Base-by-base conservation (phyloP, 2,888 invertebrate genomes). In the Hypomecis atomaria region DNA sequence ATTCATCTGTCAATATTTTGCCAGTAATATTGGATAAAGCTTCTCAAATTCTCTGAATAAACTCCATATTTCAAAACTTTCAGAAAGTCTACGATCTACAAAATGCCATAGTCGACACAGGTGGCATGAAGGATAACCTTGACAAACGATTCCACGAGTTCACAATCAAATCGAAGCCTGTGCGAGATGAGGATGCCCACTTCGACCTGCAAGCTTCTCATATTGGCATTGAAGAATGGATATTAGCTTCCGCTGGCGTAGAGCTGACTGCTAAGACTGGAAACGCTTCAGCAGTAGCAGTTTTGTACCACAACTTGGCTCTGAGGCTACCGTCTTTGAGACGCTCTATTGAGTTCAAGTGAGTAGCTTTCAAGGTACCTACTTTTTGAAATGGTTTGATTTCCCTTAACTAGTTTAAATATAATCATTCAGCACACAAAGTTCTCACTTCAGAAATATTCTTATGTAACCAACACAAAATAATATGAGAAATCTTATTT, bases 221-320 rank as follows among this genome's bases (percentile, higher is more conserved):
- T 7, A 49, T 45, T 10, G 78, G 78, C 0, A 52, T 73, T 5
- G 86, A 85, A 11, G 89, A 90, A 65, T 92, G 92, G 92, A 70
- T 83, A 4, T 69, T 89, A 9, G 71, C 83, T 0, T 91, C 91
- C 5, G 86, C 81, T 23, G 88, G 87, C 0, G 87, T 90, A 6
- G 91, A 92, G 58, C 70, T 92, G n/a, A 65, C 79, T 1, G 82
- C 81, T 0, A 79, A 81, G 45, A 79, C 74, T n/a, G 84, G 82
- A 2, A 89, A 89, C 42, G 82, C 83, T 4, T 83, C 90, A 0
- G 83, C 91, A 0, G 91, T 94, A 8, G 93, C 94, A 23, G 92
- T 95, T 6, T 90, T 94, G 70, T 96, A 95, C 79, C 94, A 94
- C 73, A 95, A 95, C 74, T 83, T 96, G 62, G 94, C 94, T 6